Evolutionary conservation across 2,888 invertebrate genomes (phyloP).

Genomic region (Rapana venosa): DNA sequence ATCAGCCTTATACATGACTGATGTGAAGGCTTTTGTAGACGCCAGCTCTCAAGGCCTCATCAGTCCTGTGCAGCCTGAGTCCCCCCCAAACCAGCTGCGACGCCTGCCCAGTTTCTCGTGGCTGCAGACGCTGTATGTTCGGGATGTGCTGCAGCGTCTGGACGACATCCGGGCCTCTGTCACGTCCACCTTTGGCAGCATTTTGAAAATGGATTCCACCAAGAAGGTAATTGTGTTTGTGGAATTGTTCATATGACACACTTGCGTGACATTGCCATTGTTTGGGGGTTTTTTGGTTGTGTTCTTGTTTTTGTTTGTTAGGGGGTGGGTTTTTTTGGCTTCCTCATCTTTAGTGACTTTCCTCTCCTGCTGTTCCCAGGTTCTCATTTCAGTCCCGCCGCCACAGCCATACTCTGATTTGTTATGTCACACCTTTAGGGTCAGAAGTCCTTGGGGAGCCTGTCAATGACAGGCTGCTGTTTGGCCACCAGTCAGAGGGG

Average conservation of each 20-base stretch:
- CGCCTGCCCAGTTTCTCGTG: constrained; percentile 2
- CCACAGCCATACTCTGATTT: too few relatives aligned
- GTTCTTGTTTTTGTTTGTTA: too few relatives aligned
- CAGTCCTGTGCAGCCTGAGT: neutral
- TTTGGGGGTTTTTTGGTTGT: neutral
- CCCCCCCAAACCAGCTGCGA: neutral
- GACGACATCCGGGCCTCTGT: constrained; percentile 57
- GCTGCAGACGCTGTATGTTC: neutral
- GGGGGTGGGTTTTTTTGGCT: too few relatives aligned
- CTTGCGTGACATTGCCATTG: neutral
- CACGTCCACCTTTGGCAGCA: constrained; percentile 57
- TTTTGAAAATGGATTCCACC: constrained; percentile 63
- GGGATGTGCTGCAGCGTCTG: constrained; percentile 52
- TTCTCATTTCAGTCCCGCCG: too few relatives aligned
- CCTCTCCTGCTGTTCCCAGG: too few relatives aligned
- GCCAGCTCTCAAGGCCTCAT: neutral
- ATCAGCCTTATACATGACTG: neutral
- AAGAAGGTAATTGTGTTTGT: constrained; percentile 50
- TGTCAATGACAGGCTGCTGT: too few relatives aligned
- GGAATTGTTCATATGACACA: neutral
- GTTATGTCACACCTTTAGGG: too few relatives aligned
- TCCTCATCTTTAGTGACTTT: too few relatives aligned
- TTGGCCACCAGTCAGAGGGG: too few relatives aligned
- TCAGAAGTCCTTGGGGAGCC: too few relatives aligned
- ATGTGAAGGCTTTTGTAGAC: neutral